Evolutionary conservation across 1,140 invertebrate species (phyloP).

Genomic region (Hormaphis cornu): DNA sequence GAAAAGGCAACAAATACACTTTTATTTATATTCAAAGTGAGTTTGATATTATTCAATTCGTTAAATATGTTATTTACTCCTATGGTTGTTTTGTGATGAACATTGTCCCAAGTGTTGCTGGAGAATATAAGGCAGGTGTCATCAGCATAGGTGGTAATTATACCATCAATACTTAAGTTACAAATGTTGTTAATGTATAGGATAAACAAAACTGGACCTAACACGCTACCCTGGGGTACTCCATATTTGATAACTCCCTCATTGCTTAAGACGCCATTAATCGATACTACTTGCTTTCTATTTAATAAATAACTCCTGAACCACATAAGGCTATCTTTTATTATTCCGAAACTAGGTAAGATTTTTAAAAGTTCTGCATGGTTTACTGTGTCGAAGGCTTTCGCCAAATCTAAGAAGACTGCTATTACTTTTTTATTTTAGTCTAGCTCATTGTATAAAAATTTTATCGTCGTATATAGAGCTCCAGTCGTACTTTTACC

Average conservation of each 20-base stretch:
- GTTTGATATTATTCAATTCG: no score
- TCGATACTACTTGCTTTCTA: conserved; percentile 14
- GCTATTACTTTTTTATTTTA: no score
- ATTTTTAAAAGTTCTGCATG: conserved; percentile 27
- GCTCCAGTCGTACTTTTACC: no score
- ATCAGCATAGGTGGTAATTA: neutral
- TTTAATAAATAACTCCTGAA: conserved; percentile 5
- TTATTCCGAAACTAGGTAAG: neutral
- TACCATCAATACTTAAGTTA: neutral
- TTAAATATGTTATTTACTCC: no score
- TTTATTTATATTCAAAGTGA: no score
- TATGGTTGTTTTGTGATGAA: no score
- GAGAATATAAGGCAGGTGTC: neutral
- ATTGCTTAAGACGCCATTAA: neutral
- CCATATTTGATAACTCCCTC: neutral
- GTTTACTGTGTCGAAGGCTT: no score
- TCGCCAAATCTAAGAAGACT: no score
- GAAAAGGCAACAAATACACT: no score
- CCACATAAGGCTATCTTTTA: neutral
- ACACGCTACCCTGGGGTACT: neutral
- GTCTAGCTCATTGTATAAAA: no score
- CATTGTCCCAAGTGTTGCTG: neutral
- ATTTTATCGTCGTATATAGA: no score
- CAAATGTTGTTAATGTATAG: neutral
- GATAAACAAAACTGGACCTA: neutral